Conservation (phyloP, 1,140 invertebrate species). For the Drosophila sturtevanti region DNA sequence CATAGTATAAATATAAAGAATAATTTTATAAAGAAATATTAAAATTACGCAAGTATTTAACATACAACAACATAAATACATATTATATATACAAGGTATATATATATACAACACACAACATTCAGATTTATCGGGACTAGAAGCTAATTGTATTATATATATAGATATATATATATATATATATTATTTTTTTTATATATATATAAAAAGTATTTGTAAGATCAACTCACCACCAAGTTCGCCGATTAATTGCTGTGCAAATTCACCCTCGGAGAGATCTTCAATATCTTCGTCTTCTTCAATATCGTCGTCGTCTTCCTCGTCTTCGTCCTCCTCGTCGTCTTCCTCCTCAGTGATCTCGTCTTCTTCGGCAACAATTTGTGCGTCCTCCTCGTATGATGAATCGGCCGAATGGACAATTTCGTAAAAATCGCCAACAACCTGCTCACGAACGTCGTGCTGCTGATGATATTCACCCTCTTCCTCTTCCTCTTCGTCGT, state of each 20-base stretch:
- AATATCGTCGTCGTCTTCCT: constrained; percentile 58
- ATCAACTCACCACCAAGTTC: constrained; percentile 73
- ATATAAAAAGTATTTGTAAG: constrained; percentile 6
- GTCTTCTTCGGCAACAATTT: constrained; percentile 74
- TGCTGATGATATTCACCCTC: constrained; percentile 55
- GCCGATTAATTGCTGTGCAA: constrained; percentile 71
- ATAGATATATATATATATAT: constrained; percentile 14
- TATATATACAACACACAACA: constrained; percentile 28
- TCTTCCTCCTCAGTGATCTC: constrained; percentile 74
- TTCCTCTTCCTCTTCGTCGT: constrained; percentile 63
- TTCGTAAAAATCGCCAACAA: constrained; percentile 49
- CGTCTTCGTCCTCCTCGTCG: constrained; percentile 63
- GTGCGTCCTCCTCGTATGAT: constrained; percentile 72
- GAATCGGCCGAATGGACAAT: constrained; percentile 70
- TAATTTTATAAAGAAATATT: background rate
- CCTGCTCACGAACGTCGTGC: constrained; percentile 53
- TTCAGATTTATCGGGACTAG: background rate
- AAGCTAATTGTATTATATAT: constrained; percentile 3
- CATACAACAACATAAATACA: constrained; percentile 13
- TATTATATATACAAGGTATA: constrained; percentile 1
- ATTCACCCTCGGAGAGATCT: constrained; percentile 71
- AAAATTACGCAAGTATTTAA: background rate
- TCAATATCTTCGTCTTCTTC: constrained; percentile 70
- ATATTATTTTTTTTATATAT: too few species aligned
- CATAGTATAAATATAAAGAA: background rate